These are phyloP conservation scores for Odocoileus hemionus DNA, from an alignment of 2,113 vertebrate species.

Conservation along the genomic window DNA sequence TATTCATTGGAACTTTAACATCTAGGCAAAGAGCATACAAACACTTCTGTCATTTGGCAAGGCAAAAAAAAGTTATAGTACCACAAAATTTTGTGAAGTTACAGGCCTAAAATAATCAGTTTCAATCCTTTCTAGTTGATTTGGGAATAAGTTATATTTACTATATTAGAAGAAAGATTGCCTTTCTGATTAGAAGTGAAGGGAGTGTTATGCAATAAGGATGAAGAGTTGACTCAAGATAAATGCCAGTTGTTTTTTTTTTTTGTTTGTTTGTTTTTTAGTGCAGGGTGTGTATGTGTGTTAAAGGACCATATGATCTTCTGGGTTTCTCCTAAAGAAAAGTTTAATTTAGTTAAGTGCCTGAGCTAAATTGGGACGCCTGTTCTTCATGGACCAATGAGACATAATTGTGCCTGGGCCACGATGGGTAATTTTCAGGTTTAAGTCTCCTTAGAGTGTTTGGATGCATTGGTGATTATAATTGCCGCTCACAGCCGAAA, in stretches of 20 bases:
- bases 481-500: slow-evolving; percentile 67
- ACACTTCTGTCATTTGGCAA: slow-evolving; percentile 34
- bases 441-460: slow-evolving; percentile 60
- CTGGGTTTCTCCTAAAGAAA: slow-evolving; percentile 35
- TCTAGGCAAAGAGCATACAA: slow-evolving; percentile 42
- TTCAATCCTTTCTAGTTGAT: slow-evolving; percentile 45
- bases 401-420: slow-evolving; percentile 54
- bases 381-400: slow-evolving; percentile 36
- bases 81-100: slow-evolving; percentile 41
- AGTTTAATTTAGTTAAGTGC: slow-evolving; percentile 56
- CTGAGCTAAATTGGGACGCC: slow-evolving; percentile 48
- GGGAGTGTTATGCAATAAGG: slow-evolving; percentile 33
- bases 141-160: slow-evolving; percentile 65
- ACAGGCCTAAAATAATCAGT: slow-evolving; percentile 36
- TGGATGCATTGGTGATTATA: slow-evolving; percentile 65
- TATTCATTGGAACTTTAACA: background rate
- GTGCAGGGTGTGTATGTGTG: background rate
- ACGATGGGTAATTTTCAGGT: slow-evolving; percentile 58
- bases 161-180: slow-evolving; percentile 65
- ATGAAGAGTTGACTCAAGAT: slow-evolving; percentile 42
- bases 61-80: background rate
- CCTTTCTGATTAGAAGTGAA: slow-evolving; percentile 67
- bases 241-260: slow-evolving; percentile 15
- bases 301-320: slow-evolving; percentile 9
- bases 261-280: background rate